These are phyloP conservation scores for Melanotaenia nigrans DNA, from an alignment of 2,797 vertebrate genomes.

Conservation along the genomic window DNA sequence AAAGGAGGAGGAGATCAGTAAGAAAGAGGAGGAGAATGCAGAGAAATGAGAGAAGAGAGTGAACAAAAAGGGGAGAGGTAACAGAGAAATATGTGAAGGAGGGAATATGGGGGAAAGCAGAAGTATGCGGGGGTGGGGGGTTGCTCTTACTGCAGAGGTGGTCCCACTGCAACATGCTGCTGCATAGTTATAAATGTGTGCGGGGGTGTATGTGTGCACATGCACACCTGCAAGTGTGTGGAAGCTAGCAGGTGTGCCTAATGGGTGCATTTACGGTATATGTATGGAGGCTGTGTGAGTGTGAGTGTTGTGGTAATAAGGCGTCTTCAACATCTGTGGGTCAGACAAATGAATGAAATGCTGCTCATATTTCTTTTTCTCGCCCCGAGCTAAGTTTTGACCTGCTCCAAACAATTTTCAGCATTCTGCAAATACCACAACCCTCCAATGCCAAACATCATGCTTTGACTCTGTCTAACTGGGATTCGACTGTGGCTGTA, in stretches of 20 bases:
- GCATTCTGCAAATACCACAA: conserved; percentile 73
- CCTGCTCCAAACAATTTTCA: conserved; percentile 64
- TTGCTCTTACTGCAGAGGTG: conserved; percentile 77
- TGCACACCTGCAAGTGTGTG: conserved; percentile 23
- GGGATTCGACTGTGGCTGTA: conserved; percentile 31
- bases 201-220: conserved; percentile 9
- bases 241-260: conserved; percentile 51
- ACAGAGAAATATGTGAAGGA: conserved; percentile 41
- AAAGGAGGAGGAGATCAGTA: conserved; percentile 16
- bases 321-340: conserved; percentile 59
- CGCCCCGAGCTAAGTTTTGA: conserved; percentile 59
- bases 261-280: conserved; percentile 48
- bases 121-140: conserved; percentile 44
- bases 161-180: conserved; percentile 72
- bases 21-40: conserved; percentile 44
- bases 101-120: conserved; percentile 29
- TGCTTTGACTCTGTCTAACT: conserved; percentile 47
- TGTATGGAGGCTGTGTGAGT: conserved; percentile 31
- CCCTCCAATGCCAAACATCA: conserved; percentile 15
- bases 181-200: conserved; percentile 61
- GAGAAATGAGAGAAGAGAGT: conserved; percentile 30
- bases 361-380: conserved; percentile 60
- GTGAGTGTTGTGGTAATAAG: conserved; percentile 50
- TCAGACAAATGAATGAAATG: conserved; percentile 60
- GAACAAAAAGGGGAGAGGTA: conserved; percentile 40